Base-by-base conservation (phyloP, 2,113 vertebrate genomes). In the Pomatorhinus ruficollis region DNA sequence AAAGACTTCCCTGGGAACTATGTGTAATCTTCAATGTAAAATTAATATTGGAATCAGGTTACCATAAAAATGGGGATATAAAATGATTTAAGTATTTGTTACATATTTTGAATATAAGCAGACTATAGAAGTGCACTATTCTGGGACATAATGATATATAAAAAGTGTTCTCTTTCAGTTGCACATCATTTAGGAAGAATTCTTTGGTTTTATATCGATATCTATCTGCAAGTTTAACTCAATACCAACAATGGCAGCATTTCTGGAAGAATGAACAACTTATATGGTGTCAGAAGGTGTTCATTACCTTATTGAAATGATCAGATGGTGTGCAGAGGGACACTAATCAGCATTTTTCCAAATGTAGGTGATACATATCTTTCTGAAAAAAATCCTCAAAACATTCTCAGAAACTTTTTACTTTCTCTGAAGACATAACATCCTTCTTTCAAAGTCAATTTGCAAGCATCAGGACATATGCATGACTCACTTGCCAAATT, bases 401-500 rank as follows among this genome's bases (percentile, higher is more conserved):
- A 49, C 4, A 28, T 57, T 66, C 39, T 81, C 57, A 88, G 78
- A 70, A 95, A 42, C 1, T 25, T 82, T 71, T 49, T 37, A 35
- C 4, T 83, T 92, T 74, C 40, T 89, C 44, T 85, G 25, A 79
- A 86, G 33, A 7, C 30, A 65, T 56, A 84, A 47, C 0, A 13
- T 76, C 35, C 17, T n/a, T 82, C 53, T 74, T 76, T 75, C 6
- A 71, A 75, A 64, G 33, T 91, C 53, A 70, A 19, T 88, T 90
- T 88, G 19, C 25, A 85, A 83, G n/a, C 35, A 80, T 83, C 18
- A 80, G 31, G 49, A 83, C 9, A 33, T 50, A 90, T 77, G 68
- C 30, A 83, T 93, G 83, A 83, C 42, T 93, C 77, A 93, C 11
- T 91, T 89, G 77, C 23, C 49, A 89, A 94, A 69, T 83, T 89